Base-by-base conservation (phyloP, 2,888 invertebrate genomes). In the Pimpla rufipes region DNA sequence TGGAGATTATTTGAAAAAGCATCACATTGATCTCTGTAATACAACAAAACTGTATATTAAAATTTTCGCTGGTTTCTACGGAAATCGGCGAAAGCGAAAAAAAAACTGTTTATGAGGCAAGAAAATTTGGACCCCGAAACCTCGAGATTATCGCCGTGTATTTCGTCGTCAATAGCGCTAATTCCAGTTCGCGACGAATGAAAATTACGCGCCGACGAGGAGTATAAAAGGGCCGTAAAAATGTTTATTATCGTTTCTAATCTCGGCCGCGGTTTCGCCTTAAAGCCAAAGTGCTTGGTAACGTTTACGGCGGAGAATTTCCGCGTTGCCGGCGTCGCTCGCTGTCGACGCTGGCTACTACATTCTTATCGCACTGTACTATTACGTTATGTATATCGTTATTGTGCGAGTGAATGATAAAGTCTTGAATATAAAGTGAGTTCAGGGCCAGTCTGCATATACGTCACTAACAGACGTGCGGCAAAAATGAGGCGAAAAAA, bases 331-430 rank as follows among this genome's bases (percentile, higher is more conserved):
- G 52, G 52, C 13, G 55, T 21, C 10, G 2, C 7, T 18, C 37
- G 37, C 11, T 37, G 37, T 16, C 37, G 62, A 40, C 37, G 57
- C 13, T n/a, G 23, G 35, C 8, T 10, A 29, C 37, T 37, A 57
- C 13, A 23, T n/a, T 57, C 45, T 55, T 74, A 74, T 78, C 73
- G 78, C 18, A 40, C 4, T 16, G 0, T 42, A 47, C 52, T 57
- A 29, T 78, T 68, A 50, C 23, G 45, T 64, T 62, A 52, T 55
- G 47, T 45, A 62, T 76, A 82, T 62, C 68, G 37, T 68, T 59
- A 68, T 68, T 62, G 37, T 55, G 62, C 21, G 45, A 45, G 64
- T 64, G 23, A 62, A 79, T 52, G 67, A 76, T 76, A 62, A 11
- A 18, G 62, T 59, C 62, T 40, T 59, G 57, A 66, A 67, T 50